phyloP scores from a whole-genome alignment of 2,888 invertebrate species.

The Pseudolycoriella hygida region DNA sequence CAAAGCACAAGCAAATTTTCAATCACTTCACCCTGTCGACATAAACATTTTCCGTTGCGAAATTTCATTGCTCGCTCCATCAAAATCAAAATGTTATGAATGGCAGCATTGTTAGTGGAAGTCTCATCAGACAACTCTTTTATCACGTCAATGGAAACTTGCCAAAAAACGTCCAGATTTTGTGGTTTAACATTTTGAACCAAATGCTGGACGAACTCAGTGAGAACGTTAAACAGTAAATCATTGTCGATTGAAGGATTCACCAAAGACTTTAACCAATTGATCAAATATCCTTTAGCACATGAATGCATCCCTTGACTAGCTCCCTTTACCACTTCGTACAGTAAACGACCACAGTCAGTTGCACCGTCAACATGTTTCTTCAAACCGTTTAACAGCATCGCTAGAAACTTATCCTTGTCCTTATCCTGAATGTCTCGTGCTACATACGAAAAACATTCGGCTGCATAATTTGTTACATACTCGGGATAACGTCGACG shows the following conservation, averaged over 20 bases:
- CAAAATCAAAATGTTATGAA: slow-evolving; percentile 35
- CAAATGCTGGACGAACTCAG: slow-evolving; percentile 44
- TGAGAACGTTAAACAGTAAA: slow-evolving; percentile 39
- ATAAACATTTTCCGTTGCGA: slow-evolving; percentile 44
- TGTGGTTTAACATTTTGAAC: slow-evolving; percentile 41
- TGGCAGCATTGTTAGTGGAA: slow-evolving; percentile 7
- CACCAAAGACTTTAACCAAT: neutral
- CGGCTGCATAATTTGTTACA: slow-evolving; percentile 84
- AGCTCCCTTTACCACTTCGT: slow-evolving; percentile 74
- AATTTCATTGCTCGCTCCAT: slow-evolving; percentile 42
- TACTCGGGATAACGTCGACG: slow-evolving; percentile 50
- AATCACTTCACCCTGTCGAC: slow-evolving; percentile 39
- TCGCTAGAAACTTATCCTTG: slow-evolving; percentile 49
- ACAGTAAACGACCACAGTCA: slow-evolving; percentile 75
- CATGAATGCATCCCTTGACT: slow-evolving; percentile 73
- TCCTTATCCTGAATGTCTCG: slow-evolving; percentile 69
- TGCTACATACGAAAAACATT: slow-evolving; percentile 89
- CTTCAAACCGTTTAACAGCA: slow-evolving; percentile 48
- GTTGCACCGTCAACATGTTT: slow-evolving; percentile 48
- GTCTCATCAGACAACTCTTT: slow-evolving; percentile 11
- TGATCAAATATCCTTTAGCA: slow-evolving; percentile 35
- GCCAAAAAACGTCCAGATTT: slow-evolving; percentile 51
- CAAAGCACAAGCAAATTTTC: slow-evolving; percentile 30
- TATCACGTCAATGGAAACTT: slow-evolving; percentile 27
- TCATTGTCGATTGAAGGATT: slow-evolving; percentile 28